Percentiles rank a stretch among this genome's conserved stretches.
These are phyloP conservation scores for Brachylomia viminalis DNA, from an alignment of 2,888 invertebrate genomes.

Conservation along the genomic window DNA sequence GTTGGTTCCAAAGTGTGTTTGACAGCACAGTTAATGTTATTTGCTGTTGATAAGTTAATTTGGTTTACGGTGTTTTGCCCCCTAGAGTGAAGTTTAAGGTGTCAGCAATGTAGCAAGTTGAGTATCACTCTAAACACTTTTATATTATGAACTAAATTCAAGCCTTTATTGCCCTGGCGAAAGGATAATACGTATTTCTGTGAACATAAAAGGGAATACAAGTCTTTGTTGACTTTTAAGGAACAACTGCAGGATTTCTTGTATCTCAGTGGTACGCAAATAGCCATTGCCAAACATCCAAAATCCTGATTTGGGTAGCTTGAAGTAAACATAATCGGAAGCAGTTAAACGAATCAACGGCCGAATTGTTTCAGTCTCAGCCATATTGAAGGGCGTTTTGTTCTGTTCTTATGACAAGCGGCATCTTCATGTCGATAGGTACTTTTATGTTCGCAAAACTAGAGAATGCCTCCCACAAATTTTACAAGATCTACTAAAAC, in stretches of 20 bases:
- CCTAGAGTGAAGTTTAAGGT: slow-evolving; percentile 43
- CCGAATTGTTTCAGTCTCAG: no score
- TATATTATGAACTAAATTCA: not conserved
- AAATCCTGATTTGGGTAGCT: slow-evolving; percentile 15
- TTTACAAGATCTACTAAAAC: no score
- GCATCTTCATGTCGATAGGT: not conserved
- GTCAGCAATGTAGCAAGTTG: slow-evolving; percentile 18
- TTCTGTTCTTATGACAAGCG: not conserved
- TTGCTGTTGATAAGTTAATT: slow-evolving; percentile 79
- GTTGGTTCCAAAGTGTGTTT: slow-evolving; percentile 1
- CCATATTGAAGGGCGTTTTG: no score
- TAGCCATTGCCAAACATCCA: slow-evolving; percentile 27
- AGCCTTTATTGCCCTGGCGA: not conserved
- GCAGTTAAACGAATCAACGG: not conserved
- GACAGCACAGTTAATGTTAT: slow-evolving; percentile 67
- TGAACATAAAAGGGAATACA: slow-evolving; percentile 16
- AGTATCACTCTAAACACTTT: slow-evolving; percentile 1
- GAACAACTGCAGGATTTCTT: slow-evolving; percentile 12
- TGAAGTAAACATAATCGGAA: slow-evolving; percentile 20
- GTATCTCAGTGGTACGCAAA: slow-evolving; percentile 12
- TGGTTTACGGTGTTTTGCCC: slow-evolving; percentile 70
- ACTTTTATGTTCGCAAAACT: not conserved
- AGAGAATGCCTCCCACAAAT: not conserved
- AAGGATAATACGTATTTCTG: not conserved
- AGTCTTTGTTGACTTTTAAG: slow-evolving; percentile 27